Percentiles rank a stretch among this genome's conserved stretches.
phyloP scores from a whole-genome alignment of 2,888 invertebrate species.

The Lasiommata megera region DNA sequence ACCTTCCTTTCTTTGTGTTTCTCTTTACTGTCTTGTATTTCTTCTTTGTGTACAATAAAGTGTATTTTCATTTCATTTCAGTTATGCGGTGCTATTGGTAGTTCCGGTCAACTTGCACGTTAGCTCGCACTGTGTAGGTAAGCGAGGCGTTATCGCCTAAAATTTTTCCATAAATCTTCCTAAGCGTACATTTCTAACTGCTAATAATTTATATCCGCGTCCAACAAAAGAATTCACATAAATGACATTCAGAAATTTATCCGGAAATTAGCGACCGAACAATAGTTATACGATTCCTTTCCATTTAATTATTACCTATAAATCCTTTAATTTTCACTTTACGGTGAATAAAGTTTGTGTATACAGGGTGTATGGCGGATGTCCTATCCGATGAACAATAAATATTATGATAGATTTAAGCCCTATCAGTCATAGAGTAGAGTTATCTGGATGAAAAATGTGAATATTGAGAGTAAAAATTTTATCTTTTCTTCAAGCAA shows the following conservation, averaged over 20 bases:
- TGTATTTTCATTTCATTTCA: too few relatives aligned
- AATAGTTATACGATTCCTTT: neutral
- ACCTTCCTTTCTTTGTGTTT: too few relatives aligned
- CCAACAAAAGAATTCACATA: slow-evolving; percentile 4
- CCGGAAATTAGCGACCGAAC: slow-evolving; percentile 6
- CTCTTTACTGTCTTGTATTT: too few relatives aligned
- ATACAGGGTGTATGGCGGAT: neutral
- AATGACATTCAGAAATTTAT: slow-evolving; percentile 6
- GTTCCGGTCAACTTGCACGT: neutral
- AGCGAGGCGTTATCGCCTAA: neutral
- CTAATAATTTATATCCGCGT: slow-evolving; percentile 17
- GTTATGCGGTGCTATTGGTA: too few relatives aligned
- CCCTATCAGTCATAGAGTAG: too few relatives aligned
- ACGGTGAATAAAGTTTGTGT: slow-evolving; percentile 28
- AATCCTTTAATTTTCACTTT: slow-evolving; percentile 6
- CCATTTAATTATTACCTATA: neutral
- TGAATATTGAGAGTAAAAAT: too few relatives aligned
- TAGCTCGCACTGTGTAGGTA: neutral
- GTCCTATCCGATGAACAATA: neutral
- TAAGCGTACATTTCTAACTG: slow-evolving; percentile 1
- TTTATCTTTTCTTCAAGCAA: too few relatives aligned
- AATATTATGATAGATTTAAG: too few relatives aligned
- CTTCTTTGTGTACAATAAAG: too few relatives aligned
- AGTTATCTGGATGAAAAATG: too few relatives aligned
- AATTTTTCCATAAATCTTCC: slow-evolving; percentile 6